These are phyloP conservation scores for Hyperoodon ampullatus DNA, from an alignment of 2,113 vertebrate species.

Conservation along the genomic window DNA sequence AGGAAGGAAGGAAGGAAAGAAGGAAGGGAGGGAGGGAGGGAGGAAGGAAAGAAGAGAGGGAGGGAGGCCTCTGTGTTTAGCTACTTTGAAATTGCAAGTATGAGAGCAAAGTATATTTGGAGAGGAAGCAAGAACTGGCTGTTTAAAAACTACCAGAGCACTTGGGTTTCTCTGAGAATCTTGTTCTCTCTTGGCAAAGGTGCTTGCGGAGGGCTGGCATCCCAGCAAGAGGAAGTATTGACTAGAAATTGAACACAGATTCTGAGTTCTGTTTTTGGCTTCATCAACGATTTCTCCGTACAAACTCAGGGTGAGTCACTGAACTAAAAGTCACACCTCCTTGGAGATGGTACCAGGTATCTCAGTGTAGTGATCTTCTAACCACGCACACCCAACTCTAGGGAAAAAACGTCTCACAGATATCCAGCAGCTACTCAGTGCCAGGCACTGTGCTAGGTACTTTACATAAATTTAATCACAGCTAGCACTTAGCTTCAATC, in stretches of 20 bases:
- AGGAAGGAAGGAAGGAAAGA: too few species aligned
- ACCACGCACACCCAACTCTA: not conserved
- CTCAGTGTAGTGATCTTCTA: not conserved
- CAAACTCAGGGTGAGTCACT: not conserved
- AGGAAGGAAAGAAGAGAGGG: not conserved
- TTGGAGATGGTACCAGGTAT: not conserved
- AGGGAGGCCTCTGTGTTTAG: not conserved
- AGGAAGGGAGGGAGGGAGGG: fast-evolving
- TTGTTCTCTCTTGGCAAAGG: not conserved
- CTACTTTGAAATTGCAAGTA: not conserved
- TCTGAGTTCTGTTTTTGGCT: conserved; percentile 42
- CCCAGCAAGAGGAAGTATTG: not conserved
- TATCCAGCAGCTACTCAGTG: not conserved
- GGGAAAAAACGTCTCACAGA: not conserved
- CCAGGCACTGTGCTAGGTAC: not conserved
- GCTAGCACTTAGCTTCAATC: conserved; percentile 47
- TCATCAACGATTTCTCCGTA: not conserved
- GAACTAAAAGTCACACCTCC: not conserved
- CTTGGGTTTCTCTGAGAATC: not conserved
- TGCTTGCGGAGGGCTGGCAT: not conserved
- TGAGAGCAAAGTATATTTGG: not conserved
- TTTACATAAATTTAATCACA: conserved; percentile 70
- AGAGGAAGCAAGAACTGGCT: not conserved
- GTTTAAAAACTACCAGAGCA: not conserved
- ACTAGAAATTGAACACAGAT: conserved; percentile 15